Evolutionary conservation across 92 coral and sea anemone species (phyloP), one percentile per base, ranked within the genome.

Genomic region (Meandrina meandrites): DNA sequence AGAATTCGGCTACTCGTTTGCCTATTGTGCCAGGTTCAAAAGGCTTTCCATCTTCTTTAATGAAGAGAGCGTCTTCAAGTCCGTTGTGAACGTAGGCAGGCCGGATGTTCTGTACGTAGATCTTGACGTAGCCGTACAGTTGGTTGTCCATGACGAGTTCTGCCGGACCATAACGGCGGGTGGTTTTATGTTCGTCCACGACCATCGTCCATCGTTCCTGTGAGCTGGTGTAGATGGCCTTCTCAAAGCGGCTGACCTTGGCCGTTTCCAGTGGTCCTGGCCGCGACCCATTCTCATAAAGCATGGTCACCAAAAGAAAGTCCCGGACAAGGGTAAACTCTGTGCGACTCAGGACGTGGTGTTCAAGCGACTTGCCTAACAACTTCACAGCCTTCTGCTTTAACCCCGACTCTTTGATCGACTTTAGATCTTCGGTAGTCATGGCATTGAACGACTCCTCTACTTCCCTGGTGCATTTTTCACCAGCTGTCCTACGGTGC

Each of bases 261-360:
- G 71, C 70, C 1, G 22, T 54, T 8, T 79, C 83, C 4, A 56
- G 32, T 5, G 83, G 83, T 15, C 69, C 83, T 15, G 83, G 83
- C 48, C 30, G 19, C 1, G 83, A 79, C 3, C 69, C 83, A 32
- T 79, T 79, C 48, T 79, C 83, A 32, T 34, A 54, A 1, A 56
- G 67, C 9, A 24, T 32, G 28, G 83, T 79, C 3, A 79, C 83
- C 16, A 79, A 5, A 1, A 79, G 54, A 22, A 56, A 54, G 31
- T 79, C 83, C 22, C 83, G 21, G 0, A 54, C 70, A 4, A 10
- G 19, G 13, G 27, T 57, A 22, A 56, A 79, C 50, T 79, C 50
- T 3, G 27, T 79, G 2, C 15, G 24, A 0, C 68, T 54, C 17
- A 56, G 30, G 27, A 19, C 28, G 15, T 32, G 47, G 28, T 54